Percentiles rank a stretch among this genome's conserved stretches.
These are phyloP conservation scores for Salvelinus sp. DNA, from an alignment of 2,113 vertebrate species.

Conservation along the genomic window DNA sequence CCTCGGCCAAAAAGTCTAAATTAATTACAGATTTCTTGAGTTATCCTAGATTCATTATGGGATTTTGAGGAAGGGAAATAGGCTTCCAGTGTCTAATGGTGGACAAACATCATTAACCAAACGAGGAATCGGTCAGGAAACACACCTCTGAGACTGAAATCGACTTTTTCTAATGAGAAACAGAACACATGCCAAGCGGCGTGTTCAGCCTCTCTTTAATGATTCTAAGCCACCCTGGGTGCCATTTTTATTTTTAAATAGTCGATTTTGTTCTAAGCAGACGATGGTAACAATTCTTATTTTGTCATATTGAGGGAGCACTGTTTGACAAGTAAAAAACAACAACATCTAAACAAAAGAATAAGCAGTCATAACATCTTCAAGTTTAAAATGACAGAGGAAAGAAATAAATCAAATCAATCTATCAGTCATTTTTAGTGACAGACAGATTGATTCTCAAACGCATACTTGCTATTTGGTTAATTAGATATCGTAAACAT, in stretches of 20 bases:
- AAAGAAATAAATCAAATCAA: constrained; percentile 58
- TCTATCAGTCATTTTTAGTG: constrained; percentile 55
- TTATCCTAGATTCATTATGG: too few relatives aligned
- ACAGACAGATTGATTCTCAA: constrained; percentile 60
- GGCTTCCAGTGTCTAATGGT: too few relatives aligned
- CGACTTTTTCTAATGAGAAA: too few relatives aligned
- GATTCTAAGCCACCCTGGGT: not conserved
- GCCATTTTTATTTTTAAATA: too few relatives aligned
- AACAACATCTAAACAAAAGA: constrained; percentile 34
- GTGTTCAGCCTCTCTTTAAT: not conserved
- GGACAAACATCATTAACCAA: too few relatives aligned
- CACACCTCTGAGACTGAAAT: too few relatives aligned
- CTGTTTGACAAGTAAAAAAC: constrained; percentile 48
- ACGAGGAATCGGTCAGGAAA: too few relatives aligned
- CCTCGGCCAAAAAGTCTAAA: too few relatives aligned
- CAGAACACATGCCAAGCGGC: too few relatives aligned
- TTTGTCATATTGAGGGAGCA: constrained; percentile 65
- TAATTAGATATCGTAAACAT: constrained; percentile 78
- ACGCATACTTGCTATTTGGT: constrained; percentile 75
- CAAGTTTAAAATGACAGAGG: constrained; percentile 72
- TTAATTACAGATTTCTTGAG: too few relatives aligned
- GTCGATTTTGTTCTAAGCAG: constrained; percentile 13
- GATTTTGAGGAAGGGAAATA: too few relatives aligned
- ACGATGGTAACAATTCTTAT: constrained; percentile 17
- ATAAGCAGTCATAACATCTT: constrained; percentile 65